Evolutionary conservation across 1,140 invertebrate species (phyloP), one percentile per base, ranked within the genome.

Genomic region (Gyrodactylus salaris): DNA sequence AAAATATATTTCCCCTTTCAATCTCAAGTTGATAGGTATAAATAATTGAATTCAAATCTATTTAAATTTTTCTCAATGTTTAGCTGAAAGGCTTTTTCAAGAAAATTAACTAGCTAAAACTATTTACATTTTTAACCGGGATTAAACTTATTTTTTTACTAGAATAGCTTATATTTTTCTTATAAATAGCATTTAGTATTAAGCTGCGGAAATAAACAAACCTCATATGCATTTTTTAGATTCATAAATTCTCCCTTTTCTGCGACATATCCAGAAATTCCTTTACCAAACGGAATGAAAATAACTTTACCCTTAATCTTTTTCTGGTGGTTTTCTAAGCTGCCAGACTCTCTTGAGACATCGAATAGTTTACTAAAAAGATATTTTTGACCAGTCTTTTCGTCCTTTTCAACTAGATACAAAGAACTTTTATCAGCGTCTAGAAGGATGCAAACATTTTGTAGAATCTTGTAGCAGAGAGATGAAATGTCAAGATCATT

Each of bases 151-250:
- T n/a, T n/a, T n/a, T n/a, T n/a, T n/a, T n/a, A n/a, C n/a, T n/a
- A n/a, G n/a, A n/a, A n/a, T n/a, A n/a, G n/a, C n/a, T n/a, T n/a
- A n/a, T n/a, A n/a, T n/a, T n/a, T n/a, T n/a, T n/a, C n/a, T n/a
- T n/a, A n/a, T n/a, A n/a, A n/a, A n/a, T n/a, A n/a, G n/a, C n/a
- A n/a, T n/a, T n/a, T n/a, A n/a, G n/a, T n/a, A n/a, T n/a, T 54
- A 54, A 54, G 21, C 34, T 19, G 21, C 21, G 21, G 7, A 73
- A 27, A 68, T 22, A 1, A 69, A 76, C 83, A 82, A 81, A 89
- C 90, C 86, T 89, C 85, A 81, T 95, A 95, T 70, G 90, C 91
- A 81, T 95, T 89, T 19, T 89, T 88, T 80, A 94, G 93, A 81
- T 94, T 93, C 76, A 92, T 87, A 19, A 88, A 85, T 78, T 90